Base-by-base conservation (phyloP, 53 echinoderm and acorn worm species). In the Glandiceps talaboti region DNA sequence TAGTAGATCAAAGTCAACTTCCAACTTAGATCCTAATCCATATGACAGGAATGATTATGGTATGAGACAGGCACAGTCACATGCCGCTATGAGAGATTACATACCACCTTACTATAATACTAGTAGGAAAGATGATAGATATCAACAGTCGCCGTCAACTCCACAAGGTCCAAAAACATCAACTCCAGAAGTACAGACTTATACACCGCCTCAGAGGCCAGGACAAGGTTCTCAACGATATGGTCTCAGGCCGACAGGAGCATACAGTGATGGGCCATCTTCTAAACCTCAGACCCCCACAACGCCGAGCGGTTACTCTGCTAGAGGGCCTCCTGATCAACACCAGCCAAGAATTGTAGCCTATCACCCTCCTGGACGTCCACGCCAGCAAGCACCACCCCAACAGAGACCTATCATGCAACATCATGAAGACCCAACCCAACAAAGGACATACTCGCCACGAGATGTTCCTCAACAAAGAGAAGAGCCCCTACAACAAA, bases 1-100 rank as follows among this genome's bases (percentile, higher is more conserved):
- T n/a, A 45, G 83, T 28, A 83, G 94, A 0, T 94, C 94, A 33
- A 94, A 94, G 77, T 94, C 94, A 27, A 89, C 89, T 1, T 91
- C 94, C 29, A 83, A 94, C 73, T 85, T 94, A 27, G 94, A 94
- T 33, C 94, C 94, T 31, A 90, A 92, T 33, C 79, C 77, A 1
- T 80, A 78, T 33, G 82, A 86, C 77, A 45, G 64, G 64, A 45
- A 12, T 20, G 75, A 83, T 0, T 84, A 87, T 29, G 32, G 31
- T 32, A 81, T 83, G 73, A 73, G 83, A 25, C 81, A 82, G 1
- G 79, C 83, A 1, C 82, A 83, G 29, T 89, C 89, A 25, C 79
- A 86, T 10, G 75, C 83, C 28, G 83, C 6, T 45, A 45, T 45
- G 64, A 45, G 64, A 20, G 64, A 20, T 12, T 45, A 45, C 20